Evolutionary conservation across 2,113 vertebrate genomes (phyloP), one percentile per base, ranked within the genome.

Genomic region (Elanus axillaris): DNA sequence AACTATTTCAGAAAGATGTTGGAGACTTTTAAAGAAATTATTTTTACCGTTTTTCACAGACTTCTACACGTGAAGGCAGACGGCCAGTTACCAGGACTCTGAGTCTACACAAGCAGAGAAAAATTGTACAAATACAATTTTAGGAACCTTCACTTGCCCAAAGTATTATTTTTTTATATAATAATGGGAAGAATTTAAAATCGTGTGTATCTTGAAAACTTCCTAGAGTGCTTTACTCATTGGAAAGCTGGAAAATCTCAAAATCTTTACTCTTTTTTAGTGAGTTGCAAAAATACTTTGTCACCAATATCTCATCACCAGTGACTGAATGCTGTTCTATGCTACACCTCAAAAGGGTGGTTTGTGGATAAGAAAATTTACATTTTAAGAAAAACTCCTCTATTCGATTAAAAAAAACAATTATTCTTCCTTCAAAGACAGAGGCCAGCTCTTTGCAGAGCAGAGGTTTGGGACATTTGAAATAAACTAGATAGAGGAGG

Each of bases 1-100:
- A 85, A 96, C 77, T 94, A 55, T 90, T 91, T 76, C 87, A 86
- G 89, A 88, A 88, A 34, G 74, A 55, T 73, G 77, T 55, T 94
- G 36, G 88, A 27, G 84, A 69, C 60, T 94, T 87, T 77, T 93
- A 31, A 82, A 60, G 40, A 48, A 73, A 76, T 94, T 40, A 86
- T 78, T 90, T 81, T 66, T 71, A 38, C 62, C 5, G 7, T 91
- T 95, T 94, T 47, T 96, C 74, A n/a, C 56, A 36, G 52, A 16
- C 52, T 80, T n/a, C 36, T 56, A 25, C n/a, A 3, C 2, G 26
- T 47, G 69, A 78, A 78, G 66, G 60, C 42, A 62, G 48, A 7
- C 36, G 58, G 69, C 53, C 56, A 58, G 59, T 45, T 87, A 36
- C 25, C 56, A 32, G 59, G 47, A 16, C n/a, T 71, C 16, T 19